Conservation (phyloP, 2,797 vertebrate species). For the Natrix natrix region DNA sequence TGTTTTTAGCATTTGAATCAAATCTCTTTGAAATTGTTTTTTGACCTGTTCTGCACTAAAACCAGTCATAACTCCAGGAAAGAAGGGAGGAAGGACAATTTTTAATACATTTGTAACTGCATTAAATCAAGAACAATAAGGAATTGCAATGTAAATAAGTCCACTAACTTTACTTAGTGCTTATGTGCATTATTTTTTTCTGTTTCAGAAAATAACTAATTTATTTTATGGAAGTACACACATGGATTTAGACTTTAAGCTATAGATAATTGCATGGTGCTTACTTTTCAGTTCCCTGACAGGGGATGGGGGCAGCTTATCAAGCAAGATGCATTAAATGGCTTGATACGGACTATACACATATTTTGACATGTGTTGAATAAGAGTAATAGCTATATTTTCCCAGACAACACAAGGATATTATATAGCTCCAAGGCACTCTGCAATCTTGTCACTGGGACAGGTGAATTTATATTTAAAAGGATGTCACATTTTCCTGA, state of each 20-base stretch:
- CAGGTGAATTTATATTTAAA: conserved; percentile 29
- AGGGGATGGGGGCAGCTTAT: conserved; percentile 42
- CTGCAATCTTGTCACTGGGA: conserved; percentile 37
- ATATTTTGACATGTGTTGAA: conserved; percentile 61
- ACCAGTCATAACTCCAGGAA: background rate
- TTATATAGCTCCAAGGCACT: conserved; percentile 34
- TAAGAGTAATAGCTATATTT: conserved; percentile 57
- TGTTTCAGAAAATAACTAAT: background rate
- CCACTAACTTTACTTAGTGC: background rate
- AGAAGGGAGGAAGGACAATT: background rate
- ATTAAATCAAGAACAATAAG: background rate
- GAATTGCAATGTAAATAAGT: background rate
- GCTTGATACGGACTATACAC: conserved; percentile 49
- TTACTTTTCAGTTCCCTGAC: conserved; percentile 37
- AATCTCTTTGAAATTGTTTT: background rate
- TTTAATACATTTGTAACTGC: background rate
- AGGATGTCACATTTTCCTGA: background rate
- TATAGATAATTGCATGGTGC: conserved; percentile 13
- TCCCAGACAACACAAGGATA: conserved; percentile 35
- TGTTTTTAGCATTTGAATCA: background rate
- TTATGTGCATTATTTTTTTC: background rate
- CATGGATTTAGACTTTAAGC: conserved; percentile 28
- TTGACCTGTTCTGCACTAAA: background rate
- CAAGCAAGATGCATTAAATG: conserved; percentile 35
- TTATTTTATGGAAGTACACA: background rate